These are phyloP conservation scores for Pogoniulus pusillus DNA, from an alignment of 2,797 vertebrate genomes.

Conservation along the genomic window DNA sequence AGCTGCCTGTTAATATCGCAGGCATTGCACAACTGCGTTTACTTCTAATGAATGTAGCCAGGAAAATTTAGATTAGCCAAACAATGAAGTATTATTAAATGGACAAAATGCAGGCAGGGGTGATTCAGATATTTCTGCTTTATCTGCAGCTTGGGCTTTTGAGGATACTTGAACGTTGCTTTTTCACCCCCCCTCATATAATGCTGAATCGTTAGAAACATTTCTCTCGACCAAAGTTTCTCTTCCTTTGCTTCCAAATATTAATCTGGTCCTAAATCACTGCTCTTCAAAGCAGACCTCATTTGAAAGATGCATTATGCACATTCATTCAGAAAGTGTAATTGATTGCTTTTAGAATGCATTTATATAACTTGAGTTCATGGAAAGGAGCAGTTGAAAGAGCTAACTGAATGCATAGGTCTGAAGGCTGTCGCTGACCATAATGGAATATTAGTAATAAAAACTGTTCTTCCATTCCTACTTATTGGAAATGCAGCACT, in stretches of 20 bases:
- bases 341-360: background rate
- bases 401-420: background rate
- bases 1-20: background rate
- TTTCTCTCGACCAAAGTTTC: background rate
- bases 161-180: background rate
- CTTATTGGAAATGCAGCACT: slow-evolving; percentile 35
- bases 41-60: background rate
- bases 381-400: background rate
- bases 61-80: background rate
- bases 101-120: background rate
- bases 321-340: slow-evolving; percentile 26
- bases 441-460: slow-evolving; percentile 10
- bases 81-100: slow-evolving; percentile 11
- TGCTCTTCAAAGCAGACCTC: background rate
- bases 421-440: background rate
- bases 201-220: slow-evolving; percentile 1
- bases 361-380: slow-evolving; percentile 15
- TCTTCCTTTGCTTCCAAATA: slow-evolving; percentile 37
- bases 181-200: background rate
- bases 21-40: background rate
- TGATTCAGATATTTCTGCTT: slow-evolving; percentile 11
- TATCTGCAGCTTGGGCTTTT: slow-evolving; percentile 22
- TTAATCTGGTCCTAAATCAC: slow-evolving; percentile 45
- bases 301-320: slow-evolving; percentile 23
- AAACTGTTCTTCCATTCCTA: slow-evolving; percentile 10